Evolutionary conservation across 2,113 vertebrate species (phyloP).

Genomic region (Panthera uncia): DNA sequence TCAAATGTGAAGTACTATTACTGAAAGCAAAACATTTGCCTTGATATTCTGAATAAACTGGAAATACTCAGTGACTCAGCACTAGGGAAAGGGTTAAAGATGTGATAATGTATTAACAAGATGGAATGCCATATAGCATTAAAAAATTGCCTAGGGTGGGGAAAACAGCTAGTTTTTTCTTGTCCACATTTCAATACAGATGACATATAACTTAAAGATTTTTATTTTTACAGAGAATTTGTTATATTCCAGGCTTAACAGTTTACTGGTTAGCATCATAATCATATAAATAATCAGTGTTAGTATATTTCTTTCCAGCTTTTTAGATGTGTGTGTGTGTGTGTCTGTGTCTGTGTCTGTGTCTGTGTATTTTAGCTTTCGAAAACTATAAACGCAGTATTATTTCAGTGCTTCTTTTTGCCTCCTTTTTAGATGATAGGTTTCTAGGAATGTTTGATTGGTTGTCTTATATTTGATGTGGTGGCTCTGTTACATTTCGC

Average conservation of each 20-base stretch:
- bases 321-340: not conserved
- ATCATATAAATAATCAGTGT: not conserved
- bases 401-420: not conserved
- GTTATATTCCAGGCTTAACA: not conserved
- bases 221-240: not conserved
- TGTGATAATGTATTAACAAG: not conserved
- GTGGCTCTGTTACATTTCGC: not conserved
- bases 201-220: not conserved
- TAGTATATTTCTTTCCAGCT: not conserved
- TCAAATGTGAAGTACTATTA: not conserved
- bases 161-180: not conserved
- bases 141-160: not conserved
- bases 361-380: not conserved
- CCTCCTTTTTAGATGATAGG: not conserved
- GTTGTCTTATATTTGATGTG: not conserved
- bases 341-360: not conserved
- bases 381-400: not conserved
- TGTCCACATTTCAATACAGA: not conserved
- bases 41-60: constrained; percentile 2
- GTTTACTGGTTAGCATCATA: not conserved
- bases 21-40: not conserved
- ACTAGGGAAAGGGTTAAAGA: not conserved
- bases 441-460: not conserved
- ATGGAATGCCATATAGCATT: not conserved
- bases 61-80: not conserved